Evolutionary conservation across 53 echinoderm and acorn worm species (phyloP).

Genomic region (Hippasteria phrygiana): DNA sequence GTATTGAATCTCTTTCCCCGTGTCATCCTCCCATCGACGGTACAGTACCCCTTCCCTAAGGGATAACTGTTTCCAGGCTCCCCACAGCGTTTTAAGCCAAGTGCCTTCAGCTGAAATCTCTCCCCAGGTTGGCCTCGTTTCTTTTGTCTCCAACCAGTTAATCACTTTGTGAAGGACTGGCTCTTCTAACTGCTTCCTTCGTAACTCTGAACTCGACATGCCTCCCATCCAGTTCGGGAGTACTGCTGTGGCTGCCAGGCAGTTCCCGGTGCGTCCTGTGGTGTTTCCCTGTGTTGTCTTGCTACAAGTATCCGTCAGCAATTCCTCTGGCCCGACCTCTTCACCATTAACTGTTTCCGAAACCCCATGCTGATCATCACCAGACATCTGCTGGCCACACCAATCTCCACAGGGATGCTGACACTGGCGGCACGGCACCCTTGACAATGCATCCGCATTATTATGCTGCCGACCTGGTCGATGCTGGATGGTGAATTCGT

Average conservation of each 20-base stretch:
- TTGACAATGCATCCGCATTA: no score
- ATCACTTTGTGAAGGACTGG: neutral
- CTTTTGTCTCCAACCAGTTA: neutral
- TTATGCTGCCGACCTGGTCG: no score
- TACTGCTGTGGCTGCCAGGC: neutral
- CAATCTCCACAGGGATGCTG: no score
- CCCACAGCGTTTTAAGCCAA: slow-evolving; percentile 21
- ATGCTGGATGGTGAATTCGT: no score
- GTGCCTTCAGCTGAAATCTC: slow-evolving; percentile 26
- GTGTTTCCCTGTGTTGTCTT: no score
- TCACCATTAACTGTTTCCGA: no score
- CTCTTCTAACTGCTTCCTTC: neutral
- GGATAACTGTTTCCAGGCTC: slow-evolving; percentile 48
- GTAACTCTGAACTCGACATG: neutral
- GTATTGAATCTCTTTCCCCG: slow-evolving; percentile 16
- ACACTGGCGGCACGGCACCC: no score
- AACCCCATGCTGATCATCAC: no score
- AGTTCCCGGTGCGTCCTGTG: neutral
- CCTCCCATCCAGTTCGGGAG: slow-evolving; percentile 9
- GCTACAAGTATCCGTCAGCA: no score
- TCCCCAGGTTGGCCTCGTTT: slow-evolving; percentile 30
- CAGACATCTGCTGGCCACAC: no score
- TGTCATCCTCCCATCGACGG: slow-evolving; percentile 30
- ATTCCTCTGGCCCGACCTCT: no score
- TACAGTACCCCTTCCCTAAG: slow-evolving; percentile 31